Conservation (phyloP, 2,113 vertebrate genomes). For the Rhabdomys dilectus region DNA sequence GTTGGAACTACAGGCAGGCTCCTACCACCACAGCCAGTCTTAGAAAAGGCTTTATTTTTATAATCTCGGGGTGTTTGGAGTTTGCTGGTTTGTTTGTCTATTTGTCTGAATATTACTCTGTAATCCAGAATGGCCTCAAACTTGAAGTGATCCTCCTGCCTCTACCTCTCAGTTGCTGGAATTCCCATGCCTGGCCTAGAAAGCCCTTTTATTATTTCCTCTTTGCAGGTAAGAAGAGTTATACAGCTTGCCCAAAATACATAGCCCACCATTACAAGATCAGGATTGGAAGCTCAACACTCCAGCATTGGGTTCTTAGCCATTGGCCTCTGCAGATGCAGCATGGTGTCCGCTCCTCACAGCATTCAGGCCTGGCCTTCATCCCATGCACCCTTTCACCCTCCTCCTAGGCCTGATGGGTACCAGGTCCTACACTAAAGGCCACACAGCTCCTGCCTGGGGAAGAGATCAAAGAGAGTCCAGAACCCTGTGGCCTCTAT, state of each 20-base stretch:
- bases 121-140: background rate
- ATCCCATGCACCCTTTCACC: background rate
- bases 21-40: too few species aligned
- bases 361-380: background rate
- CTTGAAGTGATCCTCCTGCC: background rate
- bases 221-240: slow-evolving; percentile 33
- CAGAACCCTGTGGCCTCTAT: background rate
- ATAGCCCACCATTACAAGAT: background rate
- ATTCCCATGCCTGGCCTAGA: background rate
- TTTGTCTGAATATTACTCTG: background rate
- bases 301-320: background rate
- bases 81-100: background rate
- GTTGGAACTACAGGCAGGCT: background rate
- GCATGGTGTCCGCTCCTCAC: background rate
- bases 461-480: slow-evolving; percentile 60
- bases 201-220: background rate
- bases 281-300: slow-evolving; percentile 5
- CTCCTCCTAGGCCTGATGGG: background rate
- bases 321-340: background rate
- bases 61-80: background rate
- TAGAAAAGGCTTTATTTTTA: background rate
- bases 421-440: slow-evolving; percentile 7
- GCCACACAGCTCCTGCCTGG: slow-evolving; percentile 1
- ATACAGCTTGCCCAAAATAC: background rate
- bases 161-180: background rate